Conservation (phyloP, 2,797 vertebrate genomes). For the Adrianichthys oophorus region DNA sequence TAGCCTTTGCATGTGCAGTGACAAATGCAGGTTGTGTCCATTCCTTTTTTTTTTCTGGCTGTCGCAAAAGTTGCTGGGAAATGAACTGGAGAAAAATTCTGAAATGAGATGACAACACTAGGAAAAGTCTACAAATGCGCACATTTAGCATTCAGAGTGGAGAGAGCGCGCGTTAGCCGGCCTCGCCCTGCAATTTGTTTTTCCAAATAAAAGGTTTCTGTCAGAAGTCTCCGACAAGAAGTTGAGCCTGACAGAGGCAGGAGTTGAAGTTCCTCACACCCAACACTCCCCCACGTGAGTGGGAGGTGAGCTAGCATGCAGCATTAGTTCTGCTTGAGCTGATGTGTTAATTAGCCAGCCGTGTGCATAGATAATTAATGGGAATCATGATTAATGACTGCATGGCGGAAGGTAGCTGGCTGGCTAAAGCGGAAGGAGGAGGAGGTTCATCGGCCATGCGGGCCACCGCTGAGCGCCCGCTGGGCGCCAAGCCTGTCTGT, state of each 20-base stretch:
- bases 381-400: slow-evolving; percentile 80
- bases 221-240: slow-evolving; percentile 10
- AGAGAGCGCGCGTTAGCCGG: background rate
- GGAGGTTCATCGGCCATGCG: slow-evolving; percentile 56
- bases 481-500: slow-evolving; percentile 4
- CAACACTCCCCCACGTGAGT: slow-evolving; percentile 18
- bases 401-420: slow-evolving; percentile 57
- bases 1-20: background rate
- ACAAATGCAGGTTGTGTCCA: slow-evolving; percentile 13
- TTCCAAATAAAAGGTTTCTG: slow-evolving; percentile 29
- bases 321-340: slow-evolving; percentile 78
- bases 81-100: slow-evolving; percentile 5
- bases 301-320: slow-evolving; percentile 68
- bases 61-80: slow-evolving; percentile 9
- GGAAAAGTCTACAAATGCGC: slow-evolving; percentile 16
- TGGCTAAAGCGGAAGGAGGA: slow-evolving; percentile 63
- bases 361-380: slow-evolving; percentile 78
- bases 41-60: slow-evolving; percentile 9
- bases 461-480: slow-evolving; percentile 42
- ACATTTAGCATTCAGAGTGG: background rate
- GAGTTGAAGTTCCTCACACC: slow-evolving; percentile 13
- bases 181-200: background rate
- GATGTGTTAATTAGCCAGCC: slow-evolving; percentile 81
- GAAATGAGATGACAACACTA: slow-evolving; percentile 13
- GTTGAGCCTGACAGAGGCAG: slow-evolving; percentile 29